Base-by-base conservation (phyloP, 2,113 vertebrate genomes). In the Oncorhynchus nerka region DNA sequence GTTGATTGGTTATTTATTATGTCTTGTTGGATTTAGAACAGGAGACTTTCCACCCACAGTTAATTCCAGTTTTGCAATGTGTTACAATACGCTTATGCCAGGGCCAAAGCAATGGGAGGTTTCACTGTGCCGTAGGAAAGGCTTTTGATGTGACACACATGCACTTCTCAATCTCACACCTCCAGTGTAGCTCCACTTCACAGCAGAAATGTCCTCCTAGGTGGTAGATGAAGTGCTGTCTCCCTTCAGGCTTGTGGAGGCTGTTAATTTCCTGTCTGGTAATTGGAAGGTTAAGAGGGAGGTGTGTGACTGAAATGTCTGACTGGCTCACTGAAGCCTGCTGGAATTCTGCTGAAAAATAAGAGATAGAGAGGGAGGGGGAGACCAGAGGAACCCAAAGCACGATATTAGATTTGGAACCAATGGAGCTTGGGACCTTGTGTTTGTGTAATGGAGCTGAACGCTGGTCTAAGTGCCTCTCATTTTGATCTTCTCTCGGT, bases 361-460 rank as follows among this genome's bases (percentile, higher is more conserved):
- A 34, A 7, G 2, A n/a, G 20, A 1, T 28, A 68, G 34, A 39
- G 34, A 39, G 30, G 32, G 49, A 51, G 11, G 34, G 34, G 9
- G 51, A 57, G 51, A 57, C 13, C 51, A 61, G 59, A 61, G n/a
- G 20, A n/a, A 61, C 59, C 68, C 19, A 70, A 9, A 4, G n/a
- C 7, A 70, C 68, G 9, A 49, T 70, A 48, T 70, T 70, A 70
- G 68, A 70, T 70, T 70, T 45, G 39, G 39, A 70, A 19, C 68
- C 34, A 70, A 70, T 45, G 68, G 68, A 70, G 68, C 20, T 2
- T 24, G 68, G 68, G 34, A 34, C 11, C 68, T 70, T 70, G 68
- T 70, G 68, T 70, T 70, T 70, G 68, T 70, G 68, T 48, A 70
- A 39, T 70, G 68, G 20, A 70, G 68, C 68, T 48, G 68, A 70